Evolutionary conservation across 2,113 vertebrate species (phyloP).

Genomic region (Notothenia rossii): DNA sequence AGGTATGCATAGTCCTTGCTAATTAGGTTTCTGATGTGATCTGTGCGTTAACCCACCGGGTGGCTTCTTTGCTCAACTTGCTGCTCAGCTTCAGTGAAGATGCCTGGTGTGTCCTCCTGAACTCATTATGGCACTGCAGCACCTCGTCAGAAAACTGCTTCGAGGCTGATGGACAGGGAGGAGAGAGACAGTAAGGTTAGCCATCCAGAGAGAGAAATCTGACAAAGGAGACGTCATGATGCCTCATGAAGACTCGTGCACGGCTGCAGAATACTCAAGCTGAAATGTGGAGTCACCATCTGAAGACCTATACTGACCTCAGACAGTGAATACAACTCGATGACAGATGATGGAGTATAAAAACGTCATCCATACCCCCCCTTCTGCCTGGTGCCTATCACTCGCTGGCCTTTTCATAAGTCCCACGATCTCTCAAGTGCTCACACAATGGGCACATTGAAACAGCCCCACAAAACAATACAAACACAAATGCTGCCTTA

Average conservation of each 20-base stretch:
- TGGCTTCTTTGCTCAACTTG: conserved; percentile 90
- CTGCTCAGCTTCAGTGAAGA: conserved; percentile 91
- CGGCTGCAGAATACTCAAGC: conserved; percentile 8
- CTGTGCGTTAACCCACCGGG: conserved; percentile 86
- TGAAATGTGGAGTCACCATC: conserved; percentile 20
- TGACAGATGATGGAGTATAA: conserved; percentile 49
- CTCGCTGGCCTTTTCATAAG: conserved; percentile 67
- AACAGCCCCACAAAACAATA: conserved; percentile 38
- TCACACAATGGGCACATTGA: conserved; percentile 77
- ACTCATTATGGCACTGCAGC: conserved; percentile 92
- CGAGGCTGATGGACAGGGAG: conserved; percentile 86
- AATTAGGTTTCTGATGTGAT: conserved; percentile 54
- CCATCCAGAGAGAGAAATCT: conserved; percentile 16
- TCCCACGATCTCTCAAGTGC: conserved; percentile 45
- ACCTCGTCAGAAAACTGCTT: conserved; percentile 93
- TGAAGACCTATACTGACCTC: conserved; percentile 36
- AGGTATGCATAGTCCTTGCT: conserved; percentile 19
- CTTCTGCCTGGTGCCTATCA: conserved; percentile 66
- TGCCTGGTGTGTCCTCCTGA: conserved; percentile 90
- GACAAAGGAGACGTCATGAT: conserved; percentile 39
- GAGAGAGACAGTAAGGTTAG: conserved; percentile 23
- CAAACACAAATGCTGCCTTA: conserved; percentile 21
- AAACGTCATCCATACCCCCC: conserved; percentile 40
- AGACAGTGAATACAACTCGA: conserved; percentile 27
- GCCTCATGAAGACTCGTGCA: conserved; percentile 14